phyloP scores from a whole-genome alignment of 2,113 vertebrate genomes.

The Laticauda colubrina region DNA sequence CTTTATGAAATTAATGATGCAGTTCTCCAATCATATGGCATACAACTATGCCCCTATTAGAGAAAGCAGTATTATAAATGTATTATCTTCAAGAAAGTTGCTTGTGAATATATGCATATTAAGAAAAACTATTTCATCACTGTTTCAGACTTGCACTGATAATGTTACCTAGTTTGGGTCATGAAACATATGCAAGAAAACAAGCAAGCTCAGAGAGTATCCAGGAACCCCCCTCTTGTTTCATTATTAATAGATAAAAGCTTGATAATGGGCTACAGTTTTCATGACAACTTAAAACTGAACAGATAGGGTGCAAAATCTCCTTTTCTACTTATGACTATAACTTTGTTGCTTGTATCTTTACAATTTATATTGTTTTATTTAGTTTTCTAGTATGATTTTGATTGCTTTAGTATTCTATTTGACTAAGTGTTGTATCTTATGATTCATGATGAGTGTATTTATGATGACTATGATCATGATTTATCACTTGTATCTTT shows the following conservation, averaged over 20 bases:
- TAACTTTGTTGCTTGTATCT: no score
- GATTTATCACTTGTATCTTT: no score
- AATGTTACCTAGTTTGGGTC: not conserved
- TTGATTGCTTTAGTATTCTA: no score
- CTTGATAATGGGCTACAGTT: not conserved
- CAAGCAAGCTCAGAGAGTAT: not conserved
- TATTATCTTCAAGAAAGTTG: not conserved
- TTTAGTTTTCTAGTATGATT: no score
- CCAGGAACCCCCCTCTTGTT: not conserved
- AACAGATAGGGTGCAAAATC: not conserved
- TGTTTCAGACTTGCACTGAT: not conserved
- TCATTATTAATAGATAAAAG: not conserved
- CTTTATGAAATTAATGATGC: not conserved
- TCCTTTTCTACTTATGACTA: no score
- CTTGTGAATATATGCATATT: not conserved
- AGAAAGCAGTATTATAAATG: not conserved
- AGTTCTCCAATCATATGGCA: not conserved
- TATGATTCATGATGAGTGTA: no score
- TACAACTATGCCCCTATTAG: not conserved
- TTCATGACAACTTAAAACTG: not conserved
- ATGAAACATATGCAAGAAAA: not conserved
- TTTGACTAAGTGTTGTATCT: no score
- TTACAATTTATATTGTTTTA: no score
- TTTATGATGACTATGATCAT: no score
- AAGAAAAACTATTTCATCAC: not conserved